phyloP scores from a whole-genome alignment of 2,888 invertebrate genomes.

The Lasioglossum villosulum region DNA sequence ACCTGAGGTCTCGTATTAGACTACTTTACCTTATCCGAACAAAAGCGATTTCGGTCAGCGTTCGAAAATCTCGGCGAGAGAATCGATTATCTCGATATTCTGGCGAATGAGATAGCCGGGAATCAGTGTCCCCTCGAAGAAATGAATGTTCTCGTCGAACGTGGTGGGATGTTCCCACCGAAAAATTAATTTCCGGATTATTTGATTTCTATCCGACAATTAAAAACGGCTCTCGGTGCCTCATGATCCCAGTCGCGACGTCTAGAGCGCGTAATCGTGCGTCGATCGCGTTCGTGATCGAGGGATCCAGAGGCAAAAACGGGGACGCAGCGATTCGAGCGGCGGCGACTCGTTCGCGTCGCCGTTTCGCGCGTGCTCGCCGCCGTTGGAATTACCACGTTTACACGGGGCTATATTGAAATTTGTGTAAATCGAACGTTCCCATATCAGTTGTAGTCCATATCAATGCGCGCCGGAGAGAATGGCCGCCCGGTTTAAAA shows the following conservation, averaged over 20 bases:
- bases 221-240: constrained; percentile 7
- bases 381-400: constrained; percentile 30
- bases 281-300: background rate
- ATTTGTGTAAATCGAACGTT: constrained; percentile 56
- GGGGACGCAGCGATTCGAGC: constrained; percentile 41
- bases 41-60: background rate
- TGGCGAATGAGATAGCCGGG: background rate
- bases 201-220: constrained; percentile 31
- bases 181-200: constrained; percentile 40
- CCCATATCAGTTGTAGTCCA: constrained; percentile 63
- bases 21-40: background rate
- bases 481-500: constrained; percentile 33
- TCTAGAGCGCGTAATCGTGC: constrained; percentile 1
- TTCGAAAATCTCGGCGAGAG: background rate
- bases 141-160: constrained; percentile 21
- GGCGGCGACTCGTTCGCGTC: constrained; percentile 40
- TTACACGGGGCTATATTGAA: constrained; percentile 35
- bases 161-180: background rate
- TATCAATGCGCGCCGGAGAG: constrained; percentile 54
- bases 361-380: constrained; percentile 51
- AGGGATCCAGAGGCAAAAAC: background rate
- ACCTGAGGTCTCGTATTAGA: background rate
- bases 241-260: background rate
- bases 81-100: background rate
- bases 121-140: background rate